These are phyloP conservation scores for Protosalanx chinensis DNA, from an alignment of 2,797 vertebrate genomes.

Conservation along the genomic window DNA sequence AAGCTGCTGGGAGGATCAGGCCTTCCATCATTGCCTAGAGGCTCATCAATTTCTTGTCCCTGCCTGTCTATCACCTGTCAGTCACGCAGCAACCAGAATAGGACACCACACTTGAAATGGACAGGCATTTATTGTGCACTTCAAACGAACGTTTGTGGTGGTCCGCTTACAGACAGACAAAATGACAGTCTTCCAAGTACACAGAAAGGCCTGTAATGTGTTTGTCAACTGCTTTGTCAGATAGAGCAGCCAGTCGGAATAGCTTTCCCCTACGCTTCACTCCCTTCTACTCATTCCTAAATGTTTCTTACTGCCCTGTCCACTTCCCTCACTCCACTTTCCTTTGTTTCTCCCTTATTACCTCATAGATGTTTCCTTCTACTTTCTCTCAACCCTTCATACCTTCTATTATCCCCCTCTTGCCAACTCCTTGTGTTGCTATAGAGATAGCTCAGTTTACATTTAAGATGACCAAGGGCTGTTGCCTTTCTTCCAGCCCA, in stretches of 20 bases:
- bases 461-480: constrained; percentile 63
- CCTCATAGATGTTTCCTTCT: constrained; percentile 56
- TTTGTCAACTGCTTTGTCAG: background rate
- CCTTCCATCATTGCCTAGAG: constrained; percentile 62
- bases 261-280: constrained; percentile 7
- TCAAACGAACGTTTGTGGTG: constrained; percentile 17
- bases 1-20: constrained; percentile 62
- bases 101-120: constrained; percentile 43
- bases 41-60: constrained; percentile 62
- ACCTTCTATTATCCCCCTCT: constrained; percentile 60
- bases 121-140: constrained; percentile 42
- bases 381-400: constrained; percentile 50
- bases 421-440: constrained; percentile 50
- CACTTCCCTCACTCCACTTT: constrained; percentile 58
- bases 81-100: constrained; percentile 51
- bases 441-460: constrained; percentile 63
- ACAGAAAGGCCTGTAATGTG: background rate
- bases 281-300: constrained; percentile 7
- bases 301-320: constrained; percentile 19
- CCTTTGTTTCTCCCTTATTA: constrained; percentile 58
- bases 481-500: constrained; percentile 48
- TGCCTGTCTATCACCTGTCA: constrained; percentile 60
- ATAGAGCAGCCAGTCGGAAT: background rate
- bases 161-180: constrained; percentile 22
- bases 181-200: constrained; percentile 32